Evolutionary conservation across 92 coral and sea anemone species (phyloP).

Genomic region (Ricordea florida): DNA sequence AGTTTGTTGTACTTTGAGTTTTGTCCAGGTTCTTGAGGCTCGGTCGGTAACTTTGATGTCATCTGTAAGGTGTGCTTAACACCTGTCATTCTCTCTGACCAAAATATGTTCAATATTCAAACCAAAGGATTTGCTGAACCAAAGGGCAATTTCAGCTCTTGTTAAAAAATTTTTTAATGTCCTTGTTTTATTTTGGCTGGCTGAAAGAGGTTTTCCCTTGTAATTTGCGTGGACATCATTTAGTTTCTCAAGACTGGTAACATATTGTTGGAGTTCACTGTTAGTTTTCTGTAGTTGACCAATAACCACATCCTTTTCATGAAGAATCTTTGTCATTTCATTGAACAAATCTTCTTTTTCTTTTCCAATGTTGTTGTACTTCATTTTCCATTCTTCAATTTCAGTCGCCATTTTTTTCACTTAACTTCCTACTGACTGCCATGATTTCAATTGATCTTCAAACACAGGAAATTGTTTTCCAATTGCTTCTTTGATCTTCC

Average conservation of each 20-base stretch:
- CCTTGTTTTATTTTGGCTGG: slow-evolving; percentile 54
- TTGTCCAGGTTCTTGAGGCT: neutral
- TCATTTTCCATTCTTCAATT: slow-evolving; percentile 29
- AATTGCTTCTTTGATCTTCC: slow-evolving; percentile 49
- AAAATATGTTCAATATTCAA: slow-evolving; percentile 49
- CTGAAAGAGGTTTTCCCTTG: slow-evolving; percentile 54
- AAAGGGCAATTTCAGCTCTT: slow-evolving; percentile 73
- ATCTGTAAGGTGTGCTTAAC: neutral
- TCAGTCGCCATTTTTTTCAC: slow-evolving; percentile 11
- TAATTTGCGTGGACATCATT: neutral
- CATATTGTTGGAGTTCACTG: slow-evolving; percentile 36
- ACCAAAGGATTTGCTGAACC: slow-evolving; percentile 68
- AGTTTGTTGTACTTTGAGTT: neutral
- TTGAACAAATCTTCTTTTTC: slow-evolving; percentile 46
- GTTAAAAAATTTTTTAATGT: slow-evolving; percentile 58
- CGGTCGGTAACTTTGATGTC: neutral
- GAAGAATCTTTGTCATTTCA: slow-evolving; percentile 24
- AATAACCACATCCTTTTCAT: slow-evolving; percentile 16
- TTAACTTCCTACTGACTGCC: slow-evolving; percentile 3
- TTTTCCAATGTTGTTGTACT: slow-evolving; percentile 33
- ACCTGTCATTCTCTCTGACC: slow-evolving; percentile 47
- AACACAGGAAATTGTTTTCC: slow-evolving; percentile 50
- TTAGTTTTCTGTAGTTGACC: slow-evolving; percentile 27
- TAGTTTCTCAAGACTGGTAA: slow-evolving; percentile 15
- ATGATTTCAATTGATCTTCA: slow-evolving; percentile 42